Percentiles rank a stretch among this genome's conserved stretches.
Evolutionary conservation across 2,888 invertebrate species (phyloP).

Genomic region (Ariolimax columbianus): DNA sequence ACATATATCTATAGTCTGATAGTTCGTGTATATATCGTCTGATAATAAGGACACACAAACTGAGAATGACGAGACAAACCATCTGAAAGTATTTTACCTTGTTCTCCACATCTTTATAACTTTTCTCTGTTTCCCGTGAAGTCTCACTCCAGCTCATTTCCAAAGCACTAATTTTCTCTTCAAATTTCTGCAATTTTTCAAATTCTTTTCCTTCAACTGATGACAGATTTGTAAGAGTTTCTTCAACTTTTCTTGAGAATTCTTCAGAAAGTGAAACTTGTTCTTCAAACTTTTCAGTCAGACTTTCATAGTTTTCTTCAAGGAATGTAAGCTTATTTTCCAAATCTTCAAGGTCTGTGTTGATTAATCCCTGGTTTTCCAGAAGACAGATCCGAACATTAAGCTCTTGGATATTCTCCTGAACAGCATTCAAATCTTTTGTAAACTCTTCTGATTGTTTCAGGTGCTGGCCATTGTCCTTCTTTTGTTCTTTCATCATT

Average conservation of each 20-base stretch:
- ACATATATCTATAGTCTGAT: no score
- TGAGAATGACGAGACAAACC: no score
- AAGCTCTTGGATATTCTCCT: neutral
- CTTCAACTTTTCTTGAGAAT: neutral
- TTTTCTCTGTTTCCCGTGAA: neutral
- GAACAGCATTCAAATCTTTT: no score
- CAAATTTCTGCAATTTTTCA: neutral
- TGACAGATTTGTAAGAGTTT: no score
- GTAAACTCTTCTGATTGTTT: no score
- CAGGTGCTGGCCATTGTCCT: no score
- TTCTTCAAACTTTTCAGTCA: neutral
- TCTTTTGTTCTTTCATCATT: neutral
- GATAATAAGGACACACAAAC: no score
- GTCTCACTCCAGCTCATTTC: neutral
- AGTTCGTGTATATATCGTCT: no score
- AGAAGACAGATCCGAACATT: no score
- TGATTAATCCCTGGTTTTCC: no score
- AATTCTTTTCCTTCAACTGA: no score
- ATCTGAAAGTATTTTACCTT: no score
- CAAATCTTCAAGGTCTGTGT: neutral
- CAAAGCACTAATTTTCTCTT: neutral
- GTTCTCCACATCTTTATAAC: neutral
- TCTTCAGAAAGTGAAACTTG: neutral
- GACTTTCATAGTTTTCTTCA: neutral
- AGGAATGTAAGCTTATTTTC: neutral